A percentile compares a stretch with the other conserved stretches of the same genome.
Evolutionary conservation across 2,888 invertebrate species (phyloP).

Genomic region (Linnaemya vulpina): DNA sequence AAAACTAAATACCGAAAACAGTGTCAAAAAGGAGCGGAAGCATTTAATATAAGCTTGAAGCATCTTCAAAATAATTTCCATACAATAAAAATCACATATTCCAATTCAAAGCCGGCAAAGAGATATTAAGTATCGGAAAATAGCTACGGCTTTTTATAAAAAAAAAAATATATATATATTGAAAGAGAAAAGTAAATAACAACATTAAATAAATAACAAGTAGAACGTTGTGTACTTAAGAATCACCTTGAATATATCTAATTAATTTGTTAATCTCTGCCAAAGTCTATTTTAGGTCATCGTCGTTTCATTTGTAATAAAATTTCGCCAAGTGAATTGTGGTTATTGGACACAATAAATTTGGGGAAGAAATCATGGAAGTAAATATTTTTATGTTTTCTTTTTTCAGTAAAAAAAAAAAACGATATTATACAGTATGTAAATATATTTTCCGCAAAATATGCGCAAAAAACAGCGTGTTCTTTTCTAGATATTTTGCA

Average conservation of each 20-base stretch:
- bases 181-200: background rate
- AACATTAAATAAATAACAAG: background rate
- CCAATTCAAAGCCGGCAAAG: background rate
- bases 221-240: constrained; percentile 28
- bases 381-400: too few species aligned
- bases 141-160: background rate
- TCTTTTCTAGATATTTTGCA: too few species aligned
- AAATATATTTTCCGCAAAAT: too few species aligned
- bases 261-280: constrained; percentile 41
- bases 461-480: too few species aligned
- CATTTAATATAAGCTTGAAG: constrained; percentile 32
- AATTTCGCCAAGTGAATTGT: constrained; percentile 16
- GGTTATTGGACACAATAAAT: background rate
- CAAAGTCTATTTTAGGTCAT: constrained; percentile 49
- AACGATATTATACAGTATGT: too few species aligned
- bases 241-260: constrained; percentile 63
- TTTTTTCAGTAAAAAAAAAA: too few species aligned
- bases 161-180: constrained; percentile 1
- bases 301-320: constrained; percentile 3
- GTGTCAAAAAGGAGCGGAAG: constrained; percentile 57
- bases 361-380: background rate
- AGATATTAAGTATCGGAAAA: background rate
- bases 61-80: background rate
- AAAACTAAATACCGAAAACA: constrained; percentile 54
- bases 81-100: background rate